Evolutionary conservation across 2,888 invertebrate species (phyloP).

Genomic region (Apamea epomidion): DNA sequence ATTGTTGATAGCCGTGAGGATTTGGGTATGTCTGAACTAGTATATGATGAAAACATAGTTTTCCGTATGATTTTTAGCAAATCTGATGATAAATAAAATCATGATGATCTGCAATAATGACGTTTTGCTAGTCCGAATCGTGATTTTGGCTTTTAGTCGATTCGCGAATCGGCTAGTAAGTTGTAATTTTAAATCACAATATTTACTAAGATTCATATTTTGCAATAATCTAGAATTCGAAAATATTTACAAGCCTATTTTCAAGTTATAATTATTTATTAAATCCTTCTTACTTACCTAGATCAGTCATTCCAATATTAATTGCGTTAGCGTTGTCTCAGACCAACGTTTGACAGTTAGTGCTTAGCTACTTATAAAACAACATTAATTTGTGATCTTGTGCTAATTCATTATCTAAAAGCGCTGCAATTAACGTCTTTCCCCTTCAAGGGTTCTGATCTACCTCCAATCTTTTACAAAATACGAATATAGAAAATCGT

Average conservation of each 20-base stretch:
- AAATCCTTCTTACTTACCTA: background rate
- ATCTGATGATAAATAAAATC: background rate
- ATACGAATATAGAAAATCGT: background rate
- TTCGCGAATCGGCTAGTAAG: too few relatives aligned
- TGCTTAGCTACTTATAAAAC: background rate
- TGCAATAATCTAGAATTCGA: too few relatives aligned
- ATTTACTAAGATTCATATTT: background rate
- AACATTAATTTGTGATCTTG: background rate
- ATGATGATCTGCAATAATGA: background rate
- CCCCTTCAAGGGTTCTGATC: background rate
- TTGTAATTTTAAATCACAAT: background rate
- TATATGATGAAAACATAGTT: background rate
- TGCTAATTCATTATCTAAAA: background rate
- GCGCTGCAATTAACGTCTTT: background rate
- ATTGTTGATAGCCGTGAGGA: background rate
- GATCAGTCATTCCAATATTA: background rate
- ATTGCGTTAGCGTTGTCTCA: background rate
- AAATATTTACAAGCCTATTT: background rate
- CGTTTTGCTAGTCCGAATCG: background rate
- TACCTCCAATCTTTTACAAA: background rate
- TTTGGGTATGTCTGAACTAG: background rate
- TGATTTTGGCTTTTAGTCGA: background rate
- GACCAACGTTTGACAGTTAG: background rate
- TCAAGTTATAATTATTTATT: background rate
- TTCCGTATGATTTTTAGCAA: background rate